Evolutionary conservation across 2,113 vertebrate genomes (phyloP), one percentile per base, ranked within the genome.

Genomic region (Pandion haliaetus): DNA sequence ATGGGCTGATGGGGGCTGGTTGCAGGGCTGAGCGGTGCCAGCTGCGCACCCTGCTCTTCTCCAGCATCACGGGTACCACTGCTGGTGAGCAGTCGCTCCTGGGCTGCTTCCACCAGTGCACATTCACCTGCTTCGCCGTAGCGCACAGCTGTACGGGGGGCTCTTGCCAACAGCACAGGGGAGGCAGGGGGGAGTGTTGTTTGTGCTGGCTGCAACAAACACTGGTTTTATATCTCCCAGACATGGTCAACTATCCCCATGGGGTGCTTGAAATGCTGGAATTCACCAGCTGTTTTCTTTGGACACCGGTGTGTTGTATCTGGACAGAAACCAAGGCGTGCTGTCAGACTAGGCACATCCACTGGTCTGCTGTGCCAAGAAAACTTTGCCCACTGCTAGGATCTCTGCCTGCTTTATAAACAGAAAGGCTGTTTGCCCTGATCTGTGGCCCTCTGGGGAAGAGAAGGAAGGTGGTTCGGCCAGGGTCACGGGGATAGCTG

Each of bases 281-380:
- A 94, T 82, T 87, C 49, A 50, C 70, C 54, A 80, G 44, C 50
- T 96, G 84, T 95, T 95, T 94, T 85, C 78, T 93, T 94, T 95
- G 94, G 94, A 84, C 38, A 2, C 50, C 62, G 25, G 29, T 0
- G 0, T 82, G 78, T 92, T 97, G 32, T 84, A 79, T 82, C 81
- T 94, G 86, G 93, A 91, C 57, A 82, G 58, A 85, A 87, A 77
- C 20, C 0, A 12, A 82, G 69, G 74, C 2, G 2, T 73, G 78
- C 77, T 84, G 57, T 79, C 50, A 65, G 81, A 89, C 29, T 1
- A 3, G 40, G 44, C 72, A 79, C 87, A 82, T 52, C 52, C 9
- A 5, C 63, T 0, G 1, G 6, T 71, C 70, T 85, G 62, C 94
- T 77, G 26, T 1, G 80, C 96, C 91, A 95, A 93, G 84, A 74